Conservation (phyloP, 2,797 vertebrate species). For the Philypnodon macrostomus region DNA sequence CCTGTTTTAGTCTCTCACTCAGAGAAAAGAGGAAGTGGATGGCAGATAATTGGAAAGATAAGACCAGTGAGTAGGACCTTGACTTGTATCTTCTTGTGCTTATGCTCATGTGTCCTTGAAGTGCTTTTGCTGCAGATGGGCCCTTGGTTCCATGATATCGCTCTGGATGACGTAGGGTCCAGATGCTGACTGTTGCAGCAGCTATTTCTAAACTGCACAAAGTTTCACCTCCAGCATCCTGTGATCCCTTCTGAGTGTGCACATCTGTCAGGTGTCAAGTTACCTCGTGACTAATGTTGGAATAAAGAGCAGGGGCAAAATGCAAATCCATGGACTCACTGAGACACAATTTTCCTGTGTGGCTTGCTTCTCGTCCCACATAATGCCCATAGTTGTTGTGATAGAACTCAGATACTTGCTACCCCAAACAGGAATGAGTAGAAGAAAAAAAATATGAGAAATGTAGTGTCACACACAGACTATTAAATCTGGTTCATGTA, state of each 20-base stretch:
- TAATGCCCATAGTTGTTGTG: too few species aligned
- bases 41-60: neutral
- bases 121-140: slow-evolving; percentile 55
- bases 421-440: neutral
- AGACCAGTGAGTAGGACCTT: slow-evolving; percentile 5
- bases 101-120: slow-evolving; percentile 64
- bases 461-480: neutral
- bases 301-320: neutral
- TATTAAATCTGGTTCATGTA: slow-evolving; percentile 31
- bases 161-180: slow-evolving; percentile 48
- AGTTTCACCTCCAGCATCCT: slow-evolving; percentile 36
- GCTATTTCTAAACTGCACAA: slow-evolving; percentile 42
- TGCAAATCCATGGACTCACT: neutral
- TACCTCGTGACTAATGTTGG: neutral
- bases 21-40: neutral
- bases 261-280: slow-evolving; percentile 46
- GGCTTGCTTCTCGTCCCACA: too few species aligned
- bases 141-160: slow-evolving; percentile 40
- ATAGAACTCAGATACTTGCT: too few species aligned
- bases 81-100: slow-evolving; percentile 12
- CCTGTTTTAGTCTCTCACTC: slow-evolving; percentile 19
- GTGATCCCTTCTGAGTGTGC: slow-evolving; percentile 39
- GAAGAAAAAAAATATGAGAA: neutral
- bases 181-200: slow-evolving; percentile 41
- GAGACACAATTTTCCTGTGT: too few species aligned